Evolutionary conservation across 2,888 invertebrate species (phyloP), one percentile per base, ranked within the genome.

Genomic region (Balanococcus diminutus): DNA sequence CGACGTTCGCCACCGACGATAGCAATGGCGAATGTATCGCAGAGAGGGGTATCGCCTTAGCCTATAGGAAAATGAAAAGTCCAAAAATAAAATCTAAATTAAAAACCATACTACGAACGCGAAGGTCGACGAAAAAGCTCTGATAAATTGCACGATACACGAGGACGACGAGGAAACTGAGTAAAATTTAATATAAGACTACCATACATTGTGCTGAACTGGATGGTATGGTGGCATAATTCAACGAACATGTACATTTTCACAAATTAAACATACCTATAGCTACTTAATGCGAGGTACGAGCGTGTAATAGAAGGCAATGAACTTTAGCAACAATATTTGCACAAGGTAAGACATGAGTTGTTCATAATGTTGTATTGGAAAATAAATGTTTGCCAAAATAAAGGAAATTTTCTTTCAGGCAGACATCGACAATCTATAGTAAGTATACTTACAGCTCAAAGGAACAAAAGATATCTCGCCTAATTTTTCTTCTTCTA

Each of bases 301-400:
- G 14, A 11, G 19, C 19, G 22, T 56, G 8, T 16, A 46, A 19
- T 56, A n/a, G 25, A 25, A 67, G 61, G 25, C 61, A 67, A 67
- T 67, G 61, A 67, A 67, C 61, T 67, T 67, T 67, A 28, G 16
- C 11, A 67, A 67, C 61, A 67, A 67, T 67, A 67, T 67, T 67
- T 67, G 25, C 61, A 25, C 61, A 67, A 67, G 61, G 61, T 67
- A 67, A 67, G 28, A 67, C 61, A 67, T 67, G 61, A 67, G 4
- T 67, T 14, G 25, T 67, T 25, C 28, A 19, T 51, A 51, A 6
- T 19, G 19, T 3, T 36, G 4, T 36, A 51, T 51, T 51, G 19
- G 19, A 51, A 36, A 9, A 4, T 51, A n/a, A 51, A 51, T 51
- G 19, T 51, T 51, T 51, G 19, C 51, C 19, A 51, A 51, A 51